A percentile compares a stretch with the other conserved stretches of the same genome.
phyloP scores from a whole-genome alignment of 2,888 invertebrate genomes.

The Sylvicola cinctus region DNA sequence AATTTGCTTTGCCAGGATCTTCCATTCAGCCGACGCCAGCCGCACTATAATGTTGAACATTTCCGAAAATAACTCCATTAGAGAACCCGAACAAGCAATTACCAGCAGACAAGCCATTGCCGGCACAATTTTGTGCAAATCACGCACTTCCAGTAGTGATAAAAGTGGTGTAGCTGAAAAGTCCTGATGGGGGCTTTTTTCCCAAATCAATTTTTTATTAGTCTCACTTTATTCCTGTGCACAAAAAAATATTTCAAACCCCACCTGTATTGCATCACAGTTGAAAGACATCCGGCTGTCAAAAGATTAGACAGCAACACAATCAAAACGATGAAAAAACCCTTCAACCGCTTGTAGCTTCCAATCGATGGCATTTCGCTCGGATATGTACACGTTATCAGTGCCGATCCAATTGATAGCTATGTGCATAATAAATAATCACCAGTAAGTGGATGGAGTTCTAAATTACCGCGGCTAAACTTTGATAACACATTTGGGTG shows the following conservation, averaged over 20 bases:
- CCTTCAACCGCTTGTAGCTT: conserved; percentile 15
- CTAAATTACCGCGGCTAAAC: too few species aligned
- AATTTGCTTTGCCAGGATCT: conserved; percentile 29
- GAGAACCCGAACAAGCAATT: conserved; percentile 28
- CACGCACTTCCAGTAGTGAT: conserved; percentile 29
- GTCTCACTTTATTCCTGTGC: too few species aligned
- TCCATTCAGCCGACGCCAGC: conserved; percentile 33
- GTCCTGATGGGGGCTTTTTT: conserved; percentile 17
- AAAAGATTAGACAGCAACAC: conserved; percentile 17
- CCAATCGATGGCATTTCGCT: conserved; percentile 16
- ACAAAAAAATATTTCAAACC: too few species aligned
- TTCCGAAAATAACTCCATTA: conserved; percentile 32
- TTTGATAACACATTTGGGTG: too few species aligned
- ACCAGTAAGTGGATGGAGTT: too few species aligned
- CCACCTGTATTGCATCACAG: conserved; percentile 21
- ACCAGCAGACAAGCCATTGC: conserved; percentile 32
- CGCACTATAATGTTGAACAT: conserved; percentile 29
- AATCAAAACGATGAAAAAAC: conserved; percentile 13
- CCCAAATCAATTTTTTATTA: too few species aligned
- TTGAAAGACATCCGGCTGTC: conserved; percentile 19
- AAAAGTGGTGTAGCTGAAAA: conserved; percentile 25
- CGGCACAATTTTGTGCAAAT: conserved; percentile 32
- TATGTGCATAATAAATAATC: too few species aligned
- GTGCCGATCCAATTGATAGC: conserved; percentile 18
- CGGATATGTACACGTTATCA: conserved; percentile 20